Base-by-base conservation (phyloP, 2,888 invertebrate genomes). In the Parnassius apollo region DNA sequence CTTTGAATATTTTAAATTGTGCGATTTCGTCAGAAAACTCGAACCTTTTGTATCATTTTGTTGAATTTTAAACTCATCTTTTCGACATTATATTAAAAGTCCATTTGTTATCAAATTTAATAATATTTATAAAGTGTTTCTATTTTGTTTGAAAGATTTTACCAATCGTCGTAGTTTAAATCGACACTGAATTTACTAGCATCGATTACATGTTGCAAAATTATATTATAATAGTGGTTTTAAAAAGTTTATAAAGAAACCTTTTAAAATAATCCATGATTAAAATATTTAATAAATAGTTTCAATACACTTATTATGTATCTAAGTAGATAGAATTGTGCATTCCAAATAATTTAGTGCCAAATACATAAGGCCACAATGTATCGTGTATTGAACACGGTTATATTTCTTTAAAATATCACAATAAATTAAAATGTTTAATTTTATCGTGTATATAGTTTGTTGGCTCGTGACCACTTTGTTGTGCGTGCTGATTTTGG, bases 331-430 rank as follows among this genome's bases (percentile, higher is more conserved):
- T 86, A 86, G 82, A 85, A 78, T 79, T 45, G 82, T 81, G 85
- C 83, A 83, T 89, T 85, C 88, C 89, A 90, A 91, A 89, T 87
- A 82, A 82, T 80, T 80, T 84, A 86, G 91, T 91, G 91, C 91
- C 91, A 91, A 91, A 91, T 86, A 86, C 77, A 76, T 74, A 75
- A 77, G 81, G 83, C 81, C 80, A 76, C 78, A 68, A 72, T 69
- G 65, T 67, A 73, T 74, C 71, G 79, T 80, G 82, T 78, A 71
- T 75, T 76, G 71, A 76, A 71, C 77, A 73, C 77, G 66, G 64
- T 66, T 75, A 78, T 75, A 75, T 80, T 82, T 83, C 69, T 69
- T 72, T 71, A 55, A 71, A 70, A 78, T 82, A 88, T 89, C 87
- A 88, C 88, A 88, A 82, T 77, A 70, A 74, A 73, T 57, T 49